Evolutionary conservation across 2,888 invertebrate species (phyloP), one percentile per base, ranked within the genome.

Genomic region (Melikaiella ostensackeni): DNA sequence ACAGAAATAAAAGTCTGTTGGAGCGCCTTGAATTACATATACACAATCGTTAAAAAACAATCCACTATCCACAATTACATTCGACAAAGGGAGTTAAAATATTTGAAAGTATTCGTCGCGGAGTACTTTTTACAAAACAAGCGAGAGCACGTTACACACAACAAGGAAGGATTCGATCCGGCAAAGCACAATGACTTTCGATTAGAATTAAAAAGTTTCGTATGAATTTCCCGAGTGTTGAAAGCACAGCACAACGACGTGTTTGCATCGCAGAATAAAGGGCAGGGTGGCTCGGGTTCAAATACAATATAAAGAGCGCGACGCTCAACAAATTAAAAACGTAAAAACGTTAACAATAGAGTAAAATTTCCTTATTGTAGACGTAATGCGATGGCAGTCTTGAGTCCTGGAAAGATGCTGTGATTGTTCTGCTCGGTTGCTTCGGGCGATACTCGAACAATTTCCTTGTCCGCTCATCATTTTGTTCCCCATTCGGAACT

Each of bases 331-430:
- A 88, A 89, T 89, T 89, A 89, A 89, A 89, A 90, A 89, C 89
- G 88, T 89, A 89, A 89, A 90, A 89, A 90, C 88, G 88, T 90
- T 88, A 90, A 90, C 90, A 88, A 88, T 89, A 89, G 86, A 88
- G 87, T 88, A 88, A 88, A 86, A 86, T 87, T 88, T 88, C 79
- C 87, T 89, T 88, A 89, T 87, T 86, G 86, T 88, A 88, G 87
- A 89, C 83, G 86, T 88, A 87, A 87, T 88, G 86, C 87, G 88
- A 88, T 90, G 90, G 90, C 91, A 91, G 91, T 91, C 90, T 90
- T 90, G 88, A 88, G 86, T 89, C 88, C 86, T 88, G 89, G 89
- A 90, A 89, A 90, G 87, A 89, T 89, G 89, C 86, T 88, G 86
- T 86, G 88, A 88, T 89, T 89, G 86, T 88, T 85, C 75, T 82